Percentiles rank a stretch among this genome's conserved stretches.
phyloP scores from a whole-genome alignment of 2,113 vertebrate genomes.

The Ovis aries region DNA sequence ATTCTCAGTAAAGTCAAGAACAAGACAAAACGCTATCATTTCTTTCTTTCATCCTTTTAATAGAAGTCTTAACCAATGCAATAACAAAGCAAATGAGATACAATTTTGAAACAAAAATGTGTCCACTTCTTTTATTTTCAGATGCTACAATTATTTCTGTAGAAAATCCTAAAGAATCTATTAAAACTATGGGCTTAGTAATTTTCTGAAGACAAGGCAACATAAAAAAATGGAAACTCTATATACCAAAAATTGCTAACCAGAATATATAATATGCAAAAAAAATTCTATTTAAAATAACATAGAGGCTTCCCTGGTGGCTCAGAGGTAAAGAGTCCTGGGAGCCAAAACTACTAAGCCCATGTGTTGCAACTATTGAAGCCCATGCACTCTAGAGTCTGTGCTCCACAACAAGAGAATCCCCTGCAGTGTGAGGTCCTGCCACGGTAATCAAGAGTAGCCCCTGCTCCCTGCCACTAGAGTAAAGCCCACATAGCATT shows the following conservation, averaged over 20 bases:
- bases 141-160: not conserved
- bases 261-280: not conserved
- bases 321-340: not conserved
- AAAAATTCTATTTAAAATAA: not conserved
- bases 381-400: not conserved
- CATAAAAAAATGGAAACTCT: not conserved
- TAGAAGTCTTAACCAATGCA: not conserved
- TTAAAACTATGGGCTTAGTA: not conserved
- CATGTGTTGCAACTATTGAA: not conserved
- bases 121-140: not conserved
- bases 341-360: not conserved
- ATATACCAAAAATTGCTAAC: not conserved
- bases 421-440: not conserved
- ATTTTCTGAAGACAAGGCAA: not conserved
- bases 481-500: not conserved
- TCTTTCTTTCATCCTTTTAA: not conserved
- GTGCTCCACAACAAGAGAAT: not conserved
- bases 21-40: not conserved
- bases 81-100: not conserved
- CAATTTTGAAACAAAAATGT: not conserved
- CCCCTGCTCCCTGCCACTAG: not conserved
- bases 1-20: not conserved
- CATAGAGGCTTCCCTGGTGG: not conserved
- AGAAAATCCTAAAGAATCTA: not conserved
- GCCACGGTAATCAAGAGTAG: accelerated